phyloP scores from a whole-genome alignment of 1,140 invertebrate species.

The Papilio helenus region DNA sequence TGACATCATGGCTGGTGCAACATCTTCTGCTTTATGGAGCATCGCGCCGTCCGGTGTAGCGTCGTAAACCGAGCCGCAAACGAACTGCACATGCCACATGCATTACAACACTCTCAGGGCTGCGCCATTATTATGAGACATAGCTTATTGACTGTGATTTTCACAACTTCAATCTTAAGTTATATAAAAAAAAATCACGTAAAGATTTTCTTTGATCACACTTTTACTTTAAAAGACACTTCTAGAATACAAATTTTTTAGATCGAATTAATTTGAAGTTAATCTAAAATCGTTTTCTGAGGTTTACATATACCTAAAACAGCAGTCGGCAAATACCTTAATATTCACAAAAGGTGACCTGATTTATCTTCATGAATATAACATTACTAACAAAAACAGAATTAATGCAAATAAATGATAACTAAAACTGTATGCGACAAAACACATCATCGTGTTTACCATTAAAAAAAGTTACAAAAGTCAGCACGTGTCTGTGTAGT shows the following conservation, averaged over 20 bases:
- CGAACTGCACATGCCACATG: conserved; percentile 49
- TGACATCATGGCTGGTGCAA: conserved; percentile 69
- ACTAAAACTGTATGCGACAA: not conserved
- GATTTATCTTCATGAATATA: not conserved
- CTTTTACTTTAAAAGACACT: not conserved
- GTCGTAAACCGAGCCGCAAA: conserved; percentile 73
- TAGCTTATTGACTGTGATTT: not conserved
- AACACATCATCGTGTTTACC: not conserved
- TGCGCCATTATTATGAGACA: conserved; percentile 9
- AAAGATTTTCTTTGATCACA: not conserved
- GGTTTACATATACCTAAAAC: not conserved
- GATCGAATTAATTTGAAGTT: not conserved
- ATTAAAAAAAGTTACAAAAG: not conserved
- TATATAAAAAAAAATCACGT: not conserved
- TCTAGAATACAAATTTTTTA: not conserved
- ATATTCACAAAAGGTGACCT: not conserved
- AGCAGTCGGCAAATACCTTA: not conserved
- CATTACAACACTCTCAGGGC: conserved; percentile 20
- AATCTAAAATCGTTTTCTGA: not conserved
- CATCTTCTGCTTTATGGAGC: conserved; percentile 73
- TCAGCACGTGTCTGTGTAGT: not conserved
- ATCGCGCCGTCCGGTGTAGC: conserved; percentile 67
- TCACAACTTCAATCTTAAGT: not conserved
- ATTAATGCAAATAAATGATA: not conserved
- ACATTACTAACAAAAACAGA: not conserved